Conservation (phyloP, 2,113 vertebrate genomes). For the Atrichornis clamosus region DNA sequence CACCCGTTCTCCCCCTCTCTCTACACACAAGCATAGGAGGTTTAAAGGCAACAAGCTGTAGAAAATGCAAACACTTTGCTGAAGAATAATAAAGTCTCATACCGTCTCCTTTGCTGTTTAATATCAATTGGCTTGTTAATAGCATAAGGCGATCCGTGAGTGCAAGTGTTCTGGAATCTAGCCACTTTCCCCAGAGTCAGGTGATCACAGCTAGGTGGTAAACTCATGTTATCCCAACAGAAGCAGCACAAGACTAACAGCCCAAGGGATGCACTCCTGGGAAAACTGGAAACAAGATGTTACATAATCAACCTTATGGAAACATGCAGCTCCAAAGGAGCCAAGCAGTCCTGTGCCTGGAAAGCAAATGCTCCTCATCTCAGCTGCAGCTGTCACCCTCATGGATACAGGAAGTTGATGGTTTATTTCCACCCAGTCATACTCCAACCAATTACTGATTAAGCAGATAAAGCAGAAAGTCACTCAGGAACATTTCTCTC, state of each 20-base stretch:
- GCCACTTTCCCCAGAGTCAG: constrained; percentile 84
- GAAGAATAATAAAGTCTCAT: constrained; percentile 70
- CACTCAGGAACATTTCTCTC: constrained; percentile 3
- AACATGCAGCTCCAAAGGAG: background rate
- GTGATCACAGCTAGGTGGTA: constrained; percentile 84
- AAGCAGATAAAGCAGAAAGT: constrained; percentile 54
- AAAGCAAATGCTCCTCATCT: constrained; percentile 37
- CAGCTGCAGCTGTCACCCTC: background rate
- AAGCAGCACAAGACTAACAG: constrained; percentile 39
- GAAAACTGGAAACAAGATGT: constrained; percentile 39
- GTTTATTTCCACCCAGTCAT: constrained; percentile 58
- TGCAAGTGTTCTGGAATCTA: constrained; percentile 82
- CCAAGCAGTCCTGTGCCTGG: background rate
- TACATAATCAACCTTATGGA: constrained; percentile 6
- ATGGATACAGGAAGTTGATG: constrained; percentile 45
- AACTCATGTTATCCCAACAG: constrained; percentile 82
- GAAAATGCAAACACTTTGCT: background rate
- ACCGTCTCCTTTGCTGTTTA: constrained; percentile 88
- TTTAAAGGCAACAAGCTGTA: constrained; percentile 6
- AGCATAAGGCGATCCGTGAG: constrained; percentile 86
- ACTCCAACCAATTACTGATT: constrained; percentile 57
- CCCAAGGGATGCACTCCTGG: constrained; percentile 49
- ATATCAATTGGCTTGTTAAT: constrained; percentile 96
- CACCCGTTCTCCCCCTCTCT: background rate
- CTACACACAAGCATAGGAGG: background rate